Evolutionary conservation across 2,888 invertebrate species (phyloP), one percentile per base, ranked within the genome.

Genomic region (Leptinotarsa peninsularis): DNA sequence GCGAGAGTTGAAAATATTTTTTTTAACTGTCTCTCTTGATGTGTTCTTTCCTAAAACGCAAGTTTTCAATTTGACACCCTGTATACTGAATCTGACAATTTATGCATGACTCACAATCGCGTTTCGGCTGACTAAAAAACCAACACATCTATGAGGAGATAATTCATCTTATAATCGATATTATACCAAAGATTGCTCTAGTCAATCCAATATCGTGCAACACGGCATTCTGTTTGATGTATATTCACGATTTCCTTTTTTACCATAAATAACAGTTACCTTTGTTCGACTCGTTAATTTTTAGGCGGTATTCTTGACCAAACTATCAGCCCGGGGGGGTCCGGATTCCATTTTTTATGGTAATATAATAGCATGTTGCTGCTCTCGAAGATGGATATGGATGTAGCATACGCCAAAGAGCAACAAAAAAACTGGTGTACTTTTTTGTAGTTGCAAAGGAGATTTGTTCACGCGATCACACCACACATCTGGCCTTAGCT

Each of bases 261-360:
- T 70, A 49, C 49, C 76, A 78, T 78, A 82, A 82, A 82, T 82
- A 81, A 82, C 82, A 81, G 82, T 82, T 82, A 81, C 58, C 81
- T 81, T 78, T 77, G 78, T 78, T 78, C 75, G 75, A 80, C 76
- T 82, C 78, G 78, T 81, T 81, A 81, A 77, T 79, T 81, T 81
- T 82, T 76, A 79, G 81, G 81, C 81, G 81, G 81, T 77, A 76
- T 76, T 75, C 80, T 78, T 76, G 76, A 74, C 75, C 76, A 78
- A 77, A 78, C 81, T 79, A 79, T 69, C 54, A 72, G 74, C 79
- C 81, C 78, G 77, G 73, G 74, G 79, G 79, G 80, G 73, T 71
- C 68, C 78, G 73, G 78, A 80, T 80, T 81, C 43, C 79, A 81
- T 81, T 81, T 80, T 81, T 80, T 80, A 82, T 80, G 80, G 78